Percentiles rank a stretch among this genome's conserved stretches.
phyloP scores from a whole-genome alignment of 1,140 invertebrate species.

The Tetramorium alpestre region DNA sequence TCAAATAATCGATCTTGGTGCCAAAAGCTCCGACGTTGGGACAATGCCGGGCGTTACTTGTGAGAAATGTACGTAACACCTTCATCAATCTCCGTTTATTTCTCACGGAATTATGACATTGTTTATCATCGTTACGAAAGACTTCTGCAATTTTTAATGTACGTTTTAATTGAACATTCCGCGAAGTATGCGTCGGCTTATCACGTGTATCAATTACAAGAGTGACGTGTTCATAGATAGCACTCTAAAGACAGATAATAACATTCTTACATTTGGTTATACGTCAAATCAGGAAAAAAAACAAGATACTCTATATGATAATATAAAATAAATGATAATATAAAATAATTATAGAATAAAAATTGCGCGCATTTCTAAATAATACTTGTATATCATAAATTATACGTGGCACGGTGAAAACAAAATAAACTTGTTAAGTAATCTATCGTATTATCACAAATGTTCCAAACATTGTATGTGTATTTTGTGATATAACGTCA shows the following conservation, averaged over 20 bases:
- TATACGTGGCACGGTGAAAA: not conserved
- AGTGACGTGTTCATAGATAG: not conserved
- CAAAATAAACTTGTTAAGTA: not conserved
- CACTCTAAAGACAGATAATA: not conserved
- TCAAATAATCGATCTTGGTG: constrained; percentile 25
- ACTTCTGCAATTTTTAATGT: not conserved
- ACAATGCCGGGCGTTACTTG: not conserved
- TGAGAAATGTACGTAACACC: not conserved
- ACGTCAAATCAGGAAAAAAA: not conserved
- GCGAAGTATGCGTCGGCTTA: not conserved
- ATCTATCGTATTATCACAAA: not conserved
- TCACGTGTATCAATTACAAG: not conserved
- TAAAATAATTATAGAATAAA: not conserved
- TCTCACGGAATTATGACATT: not conserved
- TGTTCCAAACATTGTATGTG: no score
- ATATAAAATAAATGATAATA: no score
- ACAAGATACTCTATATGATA: not conserved
- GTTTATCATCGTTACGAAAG: constrained; percentile 24
- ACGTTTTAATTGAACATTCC: not conserved
- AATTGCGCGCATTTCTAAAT: not conserved
- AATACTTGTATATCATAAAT: not conserved
- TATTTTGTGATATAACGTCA: not conserved
- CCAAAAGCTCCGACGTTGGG: not conserved
- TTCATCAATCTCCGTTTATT: constrained; percentile 47
- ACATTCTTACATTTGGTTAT: not conserved